Percentiles rank a stretch among this genome's conserved stretches.
These are phyloP conservation scores for Lasioglossum oenotherae DNA, from an alignment of 2,888 invertebrate species.

Conservation along the genomic window DNA sequence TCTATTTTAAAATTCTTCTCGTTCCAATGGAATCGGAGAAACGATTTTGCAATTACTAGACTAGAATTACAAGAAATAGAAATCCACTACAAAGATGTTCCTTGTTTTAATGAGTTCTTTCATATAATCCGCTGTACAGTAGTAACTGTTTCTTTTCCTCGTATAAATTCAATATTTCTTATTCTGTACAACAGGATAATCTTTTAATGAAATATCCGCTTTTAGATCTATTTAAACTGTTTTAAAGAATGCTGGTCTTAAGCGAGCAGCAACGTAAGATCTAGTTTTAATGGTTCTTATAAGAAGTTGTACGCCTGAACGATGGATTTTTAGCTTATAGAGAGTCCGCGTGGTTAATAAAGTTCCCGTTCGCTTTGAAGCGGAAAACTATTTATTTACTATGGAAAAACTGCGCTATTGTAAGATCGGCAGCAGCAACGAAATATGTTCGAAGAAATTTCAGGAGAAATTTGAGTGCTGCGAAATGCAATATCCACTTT, in stretches of 20 bases:
- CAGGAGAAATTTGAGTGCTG: neutral
- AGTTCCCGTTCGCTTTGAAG: neutral
- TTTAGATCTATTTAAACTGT: neutral
- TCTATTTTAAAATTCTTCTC: neutral
- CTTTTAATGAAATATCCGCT: neutral
- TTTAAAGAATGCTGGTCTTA: neutral
- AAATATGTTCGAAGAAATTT: constrained; percentile 4
- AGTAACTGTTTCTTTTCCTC: neutral
- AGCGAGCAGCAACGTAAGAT: neutral
- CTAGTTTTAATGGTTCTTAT: neutral
- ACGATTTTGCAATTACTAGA: neutral
- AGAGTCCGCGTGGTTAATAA: constrained; percentile 3
- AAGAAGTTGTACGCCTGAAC: neutral
- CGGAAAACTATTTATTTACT: neutral
- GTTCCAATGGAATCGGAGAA: neutral
- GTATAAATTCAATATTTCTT: neutral
- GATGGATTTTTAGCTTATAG: neutral
- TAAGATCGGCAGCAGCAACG: neutral
- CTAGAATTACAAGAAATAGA: too few species aligned
- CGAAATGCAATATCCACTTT: neutral
- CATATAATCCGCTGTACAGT: neutral
- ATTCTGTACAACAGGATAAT: neutral
- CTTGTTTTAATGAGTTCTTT: too few species aligned
- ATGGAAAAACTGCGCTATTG: neutral
- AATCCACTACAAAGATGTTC: too few species aligned